A percentile compares a stretch with the other conserved stretches of the same genome.
Evolutionary conservation across 2,797 vertebrate species (phyloP).

Genomic region (Rallus crepitans): DNA sequence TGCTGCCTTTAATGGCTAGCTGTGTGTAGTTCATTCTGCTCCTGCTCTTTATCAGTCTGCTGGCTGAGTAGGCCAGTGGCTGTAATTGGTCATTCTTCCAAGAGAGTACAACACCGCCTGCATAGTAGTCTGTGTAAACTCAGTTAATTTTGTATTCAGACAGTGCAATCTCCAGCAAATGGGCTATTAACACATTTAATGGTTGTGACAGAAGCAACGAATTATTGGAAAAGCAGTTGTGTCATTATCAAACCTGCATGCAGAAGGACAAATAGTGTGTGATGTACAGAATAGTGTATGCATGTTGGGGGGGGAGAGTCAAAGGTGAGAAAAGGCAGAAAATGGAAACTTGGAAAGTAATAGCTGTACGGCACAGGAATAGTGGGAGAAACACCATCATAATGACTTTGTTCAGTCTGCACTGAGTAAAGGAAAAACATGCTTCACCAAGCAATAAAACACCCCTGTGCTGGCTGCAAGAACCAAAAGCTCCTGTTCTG

Average conservation of each 20-base stretch:
- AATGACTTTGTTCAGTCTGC: background rate
- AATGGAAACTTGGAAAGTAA: background rate
- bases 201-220: background rate
- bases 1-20: background rate
- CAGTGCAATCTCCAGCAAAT: background rate
- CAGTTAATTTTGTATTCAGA: background rate
- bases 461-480: background rate
- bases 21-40: background rate
- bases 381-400: background rate
- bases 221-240: background rate
- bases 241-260: background rate
- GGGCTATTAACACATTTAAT: conserved; percentile 17
- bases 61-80: background rate
- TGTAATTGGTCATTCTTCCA: background rate
- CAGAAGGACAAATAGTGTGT: background rate
- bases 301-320: background rate
- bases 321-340: background rate
- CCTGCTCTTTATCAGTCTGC: background rate
- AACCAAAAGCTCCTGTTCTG: background rate
- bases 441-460: background rate
- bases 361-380: background rate
- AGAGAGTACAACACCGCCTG: background rate
- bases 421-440: background rate
- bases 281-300: background rate
- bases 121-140: background rate